Conservation (phyloP, 2,888 invertebrate genomes). For the Eristalis arbustorum region DNA sequence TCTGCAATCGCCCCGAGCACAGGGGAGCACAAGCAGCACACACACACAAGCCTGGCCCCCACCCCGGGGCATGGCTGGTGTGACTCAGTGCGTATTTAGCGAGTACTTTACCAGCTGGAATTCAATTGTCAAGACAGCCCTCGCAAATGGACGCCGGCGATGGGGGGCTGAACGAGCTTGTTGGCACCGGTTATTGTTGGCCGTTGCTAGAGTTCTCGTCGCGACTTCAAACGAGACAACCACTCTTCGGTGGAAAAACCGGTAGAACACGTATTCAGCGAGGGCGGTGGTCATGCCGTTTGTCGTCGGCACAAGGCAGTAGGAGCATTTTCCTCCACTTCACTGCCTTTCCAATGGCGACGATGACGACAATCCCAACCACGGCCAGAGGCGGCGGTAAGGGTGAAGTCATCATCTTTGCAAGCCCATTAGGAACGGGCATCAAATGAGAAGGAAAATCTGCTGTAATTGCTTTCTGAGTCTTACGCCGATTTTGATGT, state of each 20-base stretch:
- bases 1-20: neutral
- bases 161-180: neutral
- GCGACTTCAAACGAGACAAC: neutral
- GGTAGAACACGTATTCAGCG: constrained; percentile 41
- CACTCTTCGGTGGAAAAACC: constrained; percentile 25
- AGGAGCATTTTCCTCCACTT: neutral
- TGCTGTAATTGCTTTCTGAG: constrained; percentile 59
- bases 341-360: neutral
- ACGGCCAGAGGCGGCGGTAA: too few relatives aligned
- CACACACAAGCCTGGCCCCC: neutral
- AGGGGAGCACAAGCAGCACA: neutral
- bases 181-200: neutral
- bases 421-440: constrained; percentile 58
- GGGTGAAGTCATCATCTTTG: constrained; percentile 19
- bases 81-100: constrained; percentile 26
- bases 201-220: neutral
- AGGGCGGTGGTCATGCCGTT: constrained; percentile 33
- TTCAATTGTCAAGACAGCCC: constrained; percentile 35
- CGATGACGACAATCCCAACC: neutral
- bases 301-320: neutral
- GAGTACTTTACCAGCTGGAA: constrained; percentile 33
- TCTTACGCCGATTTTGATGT: constrained; percentile 47
- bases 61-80: neutral
- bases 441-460: constrained; percentile 65
- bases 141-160: neutral